These are phyloP conservation scores for Sycophaga agraensis DNA, from an alignment of 1,140 invertebrate species.

Conservation along the genomic window DNA sequence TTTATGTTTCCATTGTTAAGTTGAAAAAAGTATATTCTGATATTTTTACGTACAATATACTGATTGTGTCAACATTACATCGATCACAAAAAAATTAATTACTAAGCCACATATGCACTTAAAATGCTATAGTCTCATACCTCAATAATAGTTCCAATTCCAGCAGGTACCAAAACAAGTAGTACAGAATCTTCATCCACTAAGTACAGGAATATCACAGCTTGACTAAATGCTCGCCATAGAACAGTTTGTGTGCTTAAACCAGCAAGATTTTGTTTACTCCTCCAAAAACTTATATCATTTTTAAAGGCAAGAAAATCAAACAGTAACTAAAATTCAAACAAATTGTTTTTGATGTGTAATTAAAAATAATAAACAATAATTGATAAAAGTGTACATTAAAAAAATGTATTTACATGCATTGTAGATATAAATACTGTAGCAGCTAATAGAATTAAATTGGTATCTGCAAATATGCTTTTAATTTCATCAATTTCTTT, in stretches of 20 bases:
- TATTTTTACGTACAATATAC: background rate
- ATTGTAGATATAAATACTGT: slow-evolving; percentile 91
- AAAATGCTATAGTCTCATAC: slow-evolving; percentile 49
- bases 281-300: slow-evolving; percentile 93
- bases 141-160: slow-evolving; percentile 85
- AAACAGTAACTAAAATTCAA: slow-evolving; percentile 75
- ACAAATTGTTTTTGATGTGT: too few species aligned
- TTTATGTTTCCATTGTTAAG: background rate
- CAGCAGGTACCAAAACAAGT: slow-evolving; percentile 84
- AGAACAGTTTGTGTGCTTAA: slow-evolving; percentile 84
- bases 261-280: slow-evolving; percentile 81
- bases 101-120: too few species aligned
- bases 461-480: slow-evolving; percentile 94
- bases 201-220: slow-evolving; percentile 92
- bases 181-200: slow-evolving; percentile 91
- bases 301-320: slow-evolving; percentile 98
- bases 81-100: too few species aligned
- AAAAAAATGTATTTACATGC: slow-evolving; percentile 72
- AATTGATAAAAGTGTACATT: background rate
- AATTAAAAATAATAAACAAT: too few species aligned
- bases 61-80: too few species aligned
- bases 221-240: slow-evolving; percentile 92
- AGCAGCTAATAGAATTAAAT: slow-evolving; percentile 86
- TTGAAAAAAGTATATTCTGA: background rate
- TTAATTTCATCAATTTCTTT: slow-evolving; percentile 98